Conservation (phyloP, 2,888 invertebrate genomes). For the Hemicrepidius hirtus region DNA sequence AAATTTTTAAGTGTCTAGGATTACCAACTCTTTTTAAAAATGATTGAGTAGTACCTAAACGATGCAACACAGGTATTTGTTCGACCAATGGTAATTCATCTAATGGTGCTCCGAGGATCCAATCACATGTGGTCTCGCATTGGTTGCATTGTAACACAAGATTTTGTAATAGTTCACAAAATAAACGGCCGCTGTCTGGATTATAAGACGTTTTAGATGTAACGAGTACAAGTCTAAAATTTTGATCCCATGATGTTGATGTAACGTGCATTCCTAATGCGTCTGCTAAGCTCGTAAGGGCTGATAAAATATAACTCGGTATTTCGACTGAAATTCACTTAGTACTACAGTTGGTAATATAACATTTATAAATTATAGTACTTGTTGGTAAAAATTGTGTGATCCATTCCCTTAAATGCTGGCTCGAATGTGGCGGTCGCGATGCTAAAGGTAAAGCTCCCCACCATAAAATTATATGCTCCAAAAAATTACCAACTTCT, state of each 20-base stretch:
- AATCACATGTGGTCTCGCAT: slow-evolving; percentile 83
- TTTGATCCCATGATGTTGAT: slow-evolving; percentile 88
- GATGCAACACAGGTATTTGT: slow-evolving; percentile 86
- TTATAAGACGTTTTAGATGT: slow-evolving; percentile 69
- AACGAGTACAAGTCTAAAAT: slow-evolving; percentile 74
- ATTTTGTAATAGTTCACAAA: slow-evolving; percentile 80
- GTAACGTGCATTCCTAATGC: slow-evolving; percentile 86
- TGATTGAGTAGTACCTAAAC: no score
- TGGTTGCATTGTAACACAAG: slow-evolving; percentile 83
- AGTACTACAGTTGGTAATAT: background rate
- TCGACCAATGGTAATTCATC: slow-evolving; percentile 87
- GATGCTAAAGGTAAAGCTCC: slow-evolving; percentile 82
- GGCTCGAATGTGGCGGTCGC: slow-evolving; percentile 78
- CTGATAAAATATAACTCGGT: slow-evolving; percentile 81
- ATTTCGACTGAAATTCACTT: slow-evolving; percentile 73
- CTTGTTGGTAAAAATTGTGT: slow-evolving; percentile 77
- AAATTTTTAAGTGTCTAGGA: slow-evolving; percentile 31
- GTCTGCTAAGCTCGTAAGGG: slow-evolving; percentile 84
- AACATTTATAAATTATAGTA: slow-evolving; percentile 59
- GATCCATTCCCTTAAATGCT: slow-evolving; percentile 80
- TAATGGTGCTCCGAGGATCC: slow-evolving; percentile 82
- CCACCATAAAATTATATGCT: slow-evolving; percentile 91
- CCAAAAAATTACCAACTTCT: slow-evolving; percentile 85
- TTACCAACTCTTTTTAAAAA: no score
- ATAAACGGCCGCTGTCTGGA: slow-evolving; percentile 70